Evolutionary conservation across 2,797 vertebrate genomes (phyloP).

Genomic region (Rhinogobio ventralis): DNA sequence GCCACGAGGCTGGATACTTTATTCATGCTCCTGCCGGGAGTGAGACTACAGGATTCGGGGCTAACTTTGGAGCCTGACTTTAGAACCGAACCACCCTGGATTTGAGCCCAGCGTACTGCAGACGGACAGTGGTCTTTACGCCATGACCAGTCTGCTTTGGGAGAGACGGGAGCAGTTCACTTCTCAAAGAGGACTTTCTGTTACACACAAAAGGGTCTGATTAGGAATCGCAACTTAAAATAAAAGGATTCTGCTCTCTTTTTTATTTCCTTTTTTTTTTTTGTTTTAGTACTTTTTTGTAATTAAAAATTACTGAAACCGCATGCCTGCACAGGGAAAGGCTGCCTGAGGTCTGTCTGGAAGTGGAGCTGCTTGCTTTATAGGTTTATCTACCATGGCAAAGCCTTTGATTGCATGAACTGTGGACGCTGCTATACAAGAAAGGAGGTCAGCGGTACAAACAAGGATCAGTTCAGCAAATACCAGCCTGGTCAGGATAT

Average conservation of each 20-base stretch:
- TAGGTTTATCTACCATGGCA: slow-evolving; percentile 87
- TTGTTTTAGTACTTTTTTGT: slow-evolving; percentile 44
- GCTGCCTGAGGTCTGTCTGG: slow-evolving; percentile 78
- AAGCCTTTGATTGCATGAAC: slow-evolving; percentile 89
- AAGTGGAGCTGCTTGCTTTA: slow-evolving; percentile 75
- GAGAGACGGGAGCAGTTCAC: slow-evolving; percentile 77
- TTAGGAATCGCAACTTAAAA: slow-evolving; percentile 84
- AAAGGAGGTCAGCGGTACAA: slow-evolving; percentile 82
- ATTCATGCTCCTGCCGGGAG: slow-evolving; percentile 73
- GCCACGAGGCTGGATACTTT: slow-evolving; percentile 75
- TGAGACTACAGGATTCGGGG: slow-evolving; percentile 74
- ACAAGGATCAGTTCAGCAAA: slow-evolving; percentile 86
- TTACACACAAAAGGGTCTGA: slow-evolving; percentile 82
- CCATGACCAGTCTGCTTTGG: slow-evolving; percentile 87
- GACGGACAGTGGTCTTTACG: slow-evolving; percentile 81
- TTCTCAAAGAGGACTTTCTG: slow-evolving; percentile 78
- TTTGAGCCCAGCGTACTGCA: slow-evolving; percentile 73
- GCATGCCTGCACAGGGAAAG: slow-evolving; percentile 67
- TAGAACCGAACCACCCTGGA: slow-evolving; percentile 77
- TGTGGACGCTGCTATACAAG: slow-evolving; percentile 79
- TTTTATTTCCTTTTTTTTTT: slow-evolving; percentile 39
- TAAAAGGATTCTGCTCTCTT: slow-evolving; percentile 75
- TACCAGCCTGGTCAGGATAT: slow-evolving; percentile 79
- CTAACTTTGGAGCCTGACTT: slow-evolving; percentile 75
- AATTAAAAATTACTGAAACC: slow-evolving; percentile 71